These are phyloP conservation scores for Tenthredo amoena DNA, from an alignment of 2,888 invertebrate genomes.

Conservation along the genomic window DNA sequence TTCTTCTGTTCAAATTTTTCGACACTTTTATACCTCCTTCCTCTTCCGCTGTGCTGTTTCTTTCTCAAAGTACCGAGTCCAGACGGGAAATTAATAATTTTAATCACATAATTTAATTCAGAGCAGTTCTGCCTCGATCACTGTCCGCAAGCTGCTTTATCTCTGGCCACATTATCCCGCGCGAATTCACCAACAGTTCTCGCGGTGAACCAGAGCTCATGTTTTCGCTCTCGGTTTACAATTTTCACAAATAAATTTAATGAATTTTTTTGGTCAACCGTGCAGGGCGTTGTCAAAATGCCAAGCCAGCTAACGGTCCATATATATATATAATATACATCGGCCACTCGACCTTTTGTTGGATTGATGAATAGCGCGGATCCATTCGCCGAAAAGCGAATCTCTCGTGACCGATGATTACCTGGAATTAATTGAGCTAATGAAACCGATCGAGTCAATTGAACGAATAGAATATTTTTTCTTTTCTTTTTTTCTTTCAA, in stretches of 20 bases:
- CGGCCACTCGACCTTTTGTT: slow-evolving; percentile 6
- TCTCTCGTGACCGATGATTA: slow-evolving; percentile 28
- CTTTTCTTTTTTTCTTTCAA: neutral
- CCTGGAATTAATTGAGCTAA: neutral
- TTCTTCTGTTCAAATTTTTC: neutral
- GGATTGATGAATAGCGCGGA: slow-evolving; percentile 1
- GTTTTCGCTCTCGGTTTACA: neutral
- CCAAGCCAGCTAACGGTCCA: neutral
- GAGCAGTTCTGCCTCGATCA: slow-evolving; percentile 1
- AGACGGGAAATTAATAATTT: neutral
- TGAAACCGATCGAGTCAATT: neutral
- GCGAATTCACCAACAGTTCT: slow-evolving; percentile 4
- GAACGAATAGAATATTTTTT: neutral
- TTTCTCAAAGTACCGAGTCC: neutral
- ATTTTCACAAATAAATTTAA: neutral
- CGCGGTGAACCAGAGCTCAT: neutral
- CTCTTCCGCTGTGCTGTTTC: neutral
- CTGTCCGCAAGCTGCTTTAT: slow-evolving; percentile 27
- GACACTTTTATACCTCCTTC: neutral
- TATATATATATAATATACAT: neutral
- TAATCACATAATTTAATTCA: neutral
- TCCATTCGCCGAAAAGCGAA: neutral
- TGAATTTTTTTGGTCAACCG: neutral
- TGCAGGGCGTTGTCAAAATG: slow-evolving; percentile 6
- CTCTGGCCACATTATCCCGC: neutral